phyloP scores from a whole-genome alignment of 2,797 vertebrate genomes.

The Cottoperca gobio region DNA sequence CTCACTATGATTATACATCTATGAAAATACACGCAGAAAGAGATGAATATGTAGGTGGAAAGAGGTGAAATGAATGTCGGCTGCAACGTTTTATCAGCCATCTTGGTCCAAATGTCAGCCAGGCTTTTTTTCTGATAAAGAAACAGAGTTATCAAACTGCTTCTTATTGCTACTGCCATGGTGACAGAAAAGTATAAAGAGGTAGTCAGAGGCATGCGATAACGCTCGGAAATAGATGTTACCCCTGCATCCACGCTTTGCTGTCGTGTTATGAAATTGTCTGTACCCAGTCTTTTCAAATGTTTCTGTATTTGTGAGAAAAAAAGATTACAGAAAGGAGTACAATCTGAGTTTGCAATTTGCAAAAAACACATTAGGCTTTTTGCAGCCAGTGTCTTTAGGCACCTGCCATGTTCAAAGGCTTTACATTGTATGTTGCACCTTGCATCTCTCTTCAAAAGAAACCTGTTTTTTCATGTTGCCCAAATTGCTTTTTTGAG shows the following conservation, averaged over 20 bases:
- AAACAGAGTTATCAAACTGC: slow-evolving; percentile 75
- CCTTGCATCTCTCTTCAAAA: slow-evolving; percentile 1
- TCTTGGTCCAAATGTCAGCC: slow-evolving; percentile 76
- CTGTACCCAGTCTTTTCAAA: slow-evolving; percentile 14
- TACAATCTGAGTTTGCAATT: background rate
- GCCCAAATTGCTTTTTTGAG: slow-evolving; percentile 2
- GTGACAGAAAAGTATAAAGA: slow-evolving; percentile 66
- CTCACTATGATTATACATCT: slow-evolving; percentile 40
- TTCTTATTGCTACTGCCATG: slow-evolving; percentile 73
- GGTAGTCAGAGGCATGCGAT: slow-evolving; percentile 60
- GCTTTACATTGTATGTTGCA: background rate
- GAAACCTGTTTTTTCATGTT: background rate
- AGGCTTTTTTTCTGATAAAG: slow-evolving; percentile 62
- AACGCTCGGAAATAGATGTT: slow-evolving; percentile 62
- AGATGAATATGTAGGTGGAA: slow-evolving; percentile 44
- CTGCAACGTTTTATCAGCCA: slow-evolving; percentile 58
- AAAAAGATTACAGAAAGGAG: slow-evolving; percentile 9
- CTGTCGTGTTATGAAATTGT: slow-evolving; percentile 44
- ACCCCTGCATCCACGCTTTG: slow-evolving; percentile 15
- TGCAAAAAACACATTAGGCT: slow-evolving; percentile 5
- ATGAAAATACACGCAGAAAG: slow-evolving; percentile 31
- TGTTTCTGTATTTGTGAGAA: background rate
- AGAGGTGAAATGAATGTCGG: slow-evolving; percentile 67
- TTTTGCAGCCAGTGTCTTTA: slow-evolving; percentile 11
- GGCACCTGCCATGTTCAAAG: background rate